Percentiles rank a stretch among this genome's conserved stretches.
Conservation (phyloP, 1,140 invertebrate genomes). For the Micrasema minimum region DNA sequence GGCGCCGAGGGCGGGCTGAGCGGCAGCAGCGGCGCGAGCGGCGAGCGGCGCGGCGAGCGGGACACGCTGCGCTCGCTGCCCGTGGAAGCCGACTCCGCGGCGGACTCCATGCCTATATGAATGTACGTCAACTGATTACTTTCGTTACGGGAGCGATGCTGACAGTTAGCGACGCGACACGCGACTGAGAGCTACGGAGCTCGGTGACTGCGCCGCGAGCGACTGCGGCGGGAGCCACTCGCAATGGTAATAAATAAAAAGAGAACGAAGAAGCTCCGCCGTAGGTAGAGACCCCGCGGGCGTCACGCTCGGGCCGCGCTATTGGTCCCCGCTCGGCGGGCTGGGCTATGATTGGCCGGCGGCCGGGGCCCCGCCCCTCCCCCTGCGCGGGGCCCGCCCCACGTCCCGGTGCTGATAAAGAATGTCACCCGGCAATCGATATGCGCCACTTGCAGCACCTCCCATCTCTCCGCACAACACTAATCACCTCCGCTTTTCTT, state of each 20-base stretch:
- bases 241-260: slow-evolving; percentile 51
- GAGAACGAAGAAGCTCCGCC: slow-evolving; percentile 39
- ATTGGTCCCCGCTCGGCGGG: slow-evolving; percentile 37
- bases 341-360: slow-evolving; percentile 37
- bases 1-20: slow-evolving; percentile 71
- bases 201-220: slow-evolving; percentile 41
- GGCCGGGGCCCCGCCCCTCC: slow-evolving; percentile 9
- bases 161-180: slow-evolving; percentile 30
- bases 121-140: background rate
- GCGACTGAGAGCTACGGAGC: slow-evolving; percentile 38
- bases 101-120: slow-evolving; percentile 66
- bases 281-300: slow-evolving; percentile 41
- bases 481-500: slow-evolving; percentile 35
- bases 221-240: slow-evolving; percentile 48
- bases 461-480: slow-evolving; percentile 29
- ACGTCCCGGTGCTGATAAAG: slow-evolving; percentile 63
- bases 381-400: slow-evolving; percentile 30
- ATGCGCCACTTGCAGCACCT: slow-evolving; percentile 53
- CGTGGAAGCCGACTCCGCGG: slow-evolving; percentile 72
- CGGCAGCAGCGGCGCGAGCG: slow-evolving; percentile 66
- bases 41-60: slow-evolving; percentile 63
- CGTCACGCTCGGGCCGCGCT: slow-evolving; percentile 34
- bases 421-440: slow-evolving; percentile 72
- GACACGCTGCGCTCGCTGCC: slow-evolving; percentile 73
- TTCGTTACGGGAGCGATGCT: slow-evolving; percentile 14